Conservation (phyloP, 2,888 invertebrate species). For the Dioctria linearis region DNA sequence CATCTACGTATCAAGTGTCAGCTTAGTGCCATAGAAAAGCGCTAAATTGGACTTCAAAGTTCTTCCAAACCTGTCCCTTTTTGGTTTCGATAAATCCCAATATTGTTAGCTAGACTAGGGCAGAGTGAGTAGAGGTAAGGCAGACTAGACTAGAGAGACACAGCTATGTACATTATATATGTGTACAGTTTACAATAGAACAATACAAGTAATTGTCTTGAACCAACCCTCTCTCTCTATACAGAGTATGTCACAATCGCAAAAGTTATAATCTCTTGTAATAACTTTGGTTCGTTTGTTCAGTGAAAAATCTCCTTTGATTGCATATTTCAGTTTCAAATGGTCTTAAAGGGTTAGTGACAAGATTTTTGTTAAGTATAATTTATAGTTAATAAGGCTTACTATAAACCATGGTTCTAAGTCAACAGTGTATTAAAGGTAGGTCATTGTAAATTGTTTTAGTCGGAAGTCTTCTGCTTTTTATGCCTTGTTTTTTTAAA, state of each 20-base stretch:
- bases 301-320: not conserved
- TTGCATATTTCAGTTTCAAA: slow-evolving; percentile 5
- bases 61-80: too few species aligned
- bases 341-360: slow-evolving; percentile 3
- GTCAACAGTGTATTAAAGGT: too few species aligned
- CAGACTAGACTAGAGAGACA: too few species aligned
- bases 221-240: not conserved
- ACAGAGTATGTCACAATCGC: not conserved
- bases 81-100: not conserved
- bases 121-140: not conserved
- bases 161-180: too few species aligned
- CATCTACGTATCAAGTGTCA: not conserved
- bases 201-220: not conserved
- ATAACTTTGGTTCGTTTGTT: slow-evolving; percentile 1
- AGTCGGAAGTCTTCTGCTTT: too few species aligned
- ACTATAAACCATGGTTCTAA: not conserved
- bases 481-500: too few species aligned
- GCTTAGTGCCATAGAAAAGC: not conserved
- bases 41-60: not conserved
- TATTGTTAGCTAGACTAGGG: not conserved
- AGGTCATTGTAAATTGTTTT: too few species aligned
- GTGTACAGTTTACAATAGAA: not conserved
- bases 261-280: slow-evolving; percentile 6
- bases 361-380: not conserved
- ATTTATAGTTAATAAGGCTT: not conserved